Conservation (phyloP, 2,888 invertebrate genomes). For the Chrysomela aeneicollis region DNA sequence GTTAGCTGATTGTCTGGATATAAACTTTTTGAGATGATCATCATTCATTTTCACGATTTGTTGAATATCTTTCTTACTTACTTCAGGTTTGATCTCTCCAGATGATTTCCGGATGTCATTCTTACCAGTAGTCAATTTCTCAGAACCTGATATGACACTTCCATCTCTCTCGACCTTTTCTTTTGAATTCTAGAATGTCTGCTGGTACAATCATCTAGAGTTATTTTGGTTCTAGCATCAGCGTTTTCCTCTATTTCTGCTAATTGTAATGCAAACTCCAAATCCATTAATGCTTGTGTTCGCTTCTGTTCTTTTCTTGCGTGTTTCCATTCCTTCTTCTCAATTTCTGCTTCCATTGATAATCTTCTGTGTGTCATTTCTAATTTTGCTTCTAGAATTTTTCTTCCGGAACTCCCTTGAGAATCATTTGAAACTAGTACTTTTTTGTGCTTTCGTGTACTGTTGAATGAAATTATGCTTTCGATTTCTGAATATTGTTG, state of each 20-base stretch:
- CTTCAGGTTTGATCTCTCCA: not conserved
- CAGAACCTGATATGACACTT: not conserved
- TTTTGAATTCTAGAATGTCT: not conserved
- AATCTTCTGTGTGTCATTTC: not conserved
- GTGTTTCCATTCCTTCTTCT: not conserved
- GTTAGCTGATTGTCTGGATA: slow-evolving; percentile 3
- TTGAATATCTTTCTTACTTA: too few species aligned
- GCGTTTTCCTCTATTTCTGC: not conserved
- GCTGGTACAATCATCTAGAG: not conserved
- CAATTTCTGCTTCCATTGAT: not conserved
- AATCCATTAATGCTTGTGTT: not conserved
- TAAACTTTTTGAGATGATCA: not conserved
- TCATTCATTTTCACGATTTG: not conserved
- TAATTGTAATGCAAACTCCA: not conserved
- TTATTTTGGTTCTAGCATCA: not conserved
- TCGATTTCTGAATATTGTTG: too few species aligned
- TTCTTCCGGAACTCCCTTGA: not conserved
- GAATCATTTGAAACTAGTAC: not conserved
- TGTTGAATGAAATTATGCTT: too few species aligned
- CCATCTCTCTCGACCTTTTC: not conserved
- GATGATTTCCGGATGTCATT: not conserved
- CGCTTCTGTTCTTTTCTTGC: not conserved
- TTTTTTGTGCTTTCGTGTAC: too few species aligned
- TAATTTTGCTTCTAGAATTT: not conserved
- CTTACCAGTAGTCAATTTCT: not conserved